Conservation (phyloP, 2,113 vertebrate genomes). For the Eleginops maclovinus region DNA sequence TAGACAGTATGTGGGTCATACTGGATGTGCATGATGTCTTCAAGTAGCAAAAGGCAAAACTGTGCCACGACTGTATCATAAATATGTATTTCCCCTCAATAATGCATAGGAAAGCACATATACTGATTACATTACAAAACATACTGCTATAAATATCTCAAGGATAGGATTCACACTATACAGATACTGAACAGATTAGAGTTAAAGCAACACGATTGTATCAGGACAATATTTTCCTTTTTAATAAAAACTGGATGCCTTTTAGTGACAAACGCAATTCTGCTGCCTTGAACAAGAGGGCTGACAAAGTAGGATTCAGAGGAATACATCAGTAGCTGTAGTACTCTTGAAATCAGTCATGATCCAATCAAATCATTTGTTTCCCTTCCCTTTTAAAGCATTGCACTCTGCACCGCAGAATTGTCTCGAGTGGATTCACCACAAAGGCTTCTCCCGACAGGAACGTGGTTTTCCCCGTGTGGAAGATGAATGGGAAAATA, state of each 20-base stretch:
- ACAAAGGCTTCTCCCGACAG: conserved; percentile 14
- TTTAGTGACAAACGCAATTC: background rate
- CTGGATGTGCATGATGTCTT: conserved; percentile 18
- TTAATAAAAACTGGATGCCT: background rate
- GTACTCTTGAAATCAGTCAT: background rate
- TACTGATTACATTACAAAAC: conserved; percentile 53
- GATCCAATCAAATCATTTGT: conserved; percentile 17
- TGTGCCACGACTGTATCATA: conserved; percentile 46
- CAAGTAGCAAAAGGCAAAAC: conserved; percentile 38
- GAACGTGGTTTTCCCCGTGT: conserved; percentile 2
- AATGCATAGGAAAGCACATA: conserved; percentile 49
- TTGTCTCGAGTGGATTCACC: conserved; percentile 5
- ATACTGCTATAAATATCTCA: conserved; percentile 26
- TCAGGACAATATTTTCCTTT: background rate
- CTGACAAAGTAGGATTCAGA: background rate
- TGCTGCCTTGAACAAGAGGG: background rate
- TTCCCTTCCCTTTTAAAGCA: background rate
- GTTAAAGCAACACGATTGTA: background rate
- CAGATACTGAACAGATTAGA: background rate
- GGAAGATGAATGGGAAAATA: conserved; percentile 39
- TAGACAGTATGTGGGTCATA: conserved; percentile 30
- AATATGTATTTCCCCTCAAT: conserved; percentile 58
- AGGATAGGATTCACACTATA: background rate
- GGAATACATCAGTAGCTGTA: background rate
- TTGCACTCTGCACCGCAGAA: background rate